Evolutionary conservation across 2,113 vertebrate genomes (phyloP), one percentile per base, ranked within the genome.

Genomic region (Amblyopsis rosae): DNA sequence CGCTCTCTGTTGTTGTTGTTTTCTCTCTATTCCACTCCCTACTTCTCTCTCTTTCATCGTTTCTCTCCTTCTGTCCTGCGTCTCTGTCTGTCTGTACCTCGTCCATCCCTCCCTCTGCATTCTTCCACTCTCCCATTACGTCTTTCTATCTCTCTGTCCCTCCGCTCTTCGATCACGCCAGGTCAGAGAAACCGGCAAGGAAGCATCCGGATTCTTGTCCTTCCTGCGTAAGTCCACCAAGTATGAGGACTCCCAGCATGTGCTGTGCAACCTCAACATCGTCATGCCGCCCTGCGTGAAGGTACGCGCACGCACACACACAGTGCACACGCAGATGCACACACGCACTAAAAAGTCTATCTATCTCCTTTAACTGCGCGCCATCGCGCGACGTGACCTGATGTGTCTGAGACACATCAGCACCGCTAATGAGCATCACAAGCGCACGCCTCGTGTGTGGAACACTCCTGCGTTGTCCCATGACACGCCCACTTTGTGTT

Each of bases 221-320:
- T 99, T 99, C 81, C 86, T 99, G 70, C 93, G 96, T 50, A 99
- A 98, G 73, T 94, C 96, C 10, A 99, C 97, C 91, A 99, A 98
- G 71, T 99, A 98, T 0, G 97, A 99, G 78, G 96, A 98, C 69
- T 70, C 93, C 0, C 98, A 97, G 88, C 96, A 98, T 0, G 94
- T 95, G 6, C 94, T 99, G 71, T 99, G 98, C 84, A 98, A 99
- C 88, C 90, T 99, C 75, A 98, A 97, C 85, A 92, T 99, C 91
- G 92, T 91, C 77, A 96, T 99, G 91, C 98, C 98, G 0, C 95
- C 96, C 49, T 98, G 95, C 80, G 89, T 93, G 77, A 98, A 99
- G 96, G 98, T 98, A 83, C 68, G 68, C 4, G 19, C 49, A 26
- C 26, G 26, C 26, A 26, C 26, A 41, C 35, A 41, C 35, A 41